Base-by-base conservation (phyloP, 1,140 invertebrate genomes). In the Bombus cullumanus region DNA sequence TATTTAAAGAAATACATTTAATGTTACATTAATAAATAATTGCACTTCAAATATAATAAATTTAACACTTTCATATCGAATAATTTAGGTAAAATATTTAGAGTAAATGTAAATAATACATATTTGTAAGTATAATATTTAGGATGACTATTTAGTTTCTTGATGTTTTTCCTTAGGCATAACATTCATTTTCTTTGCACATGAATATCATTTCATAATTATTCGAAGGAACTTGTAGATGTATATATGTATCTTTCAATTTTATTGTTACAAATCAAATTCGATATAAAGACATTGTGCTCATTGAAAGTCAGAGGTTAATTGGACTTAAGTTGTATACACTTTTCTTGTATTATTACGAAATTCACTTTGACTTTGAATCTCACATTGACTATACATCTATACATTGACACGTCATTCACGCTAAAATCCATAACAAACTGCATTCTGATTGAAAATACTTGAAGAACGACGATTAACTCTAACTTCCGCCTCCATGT, bases 401-500 rank as follows among this genome's bases (percentile, higher is more conserved):
- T 87, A 90, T 84, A 77, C 82, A 72, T 86, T 66, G 76, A 85
- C 85, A 90, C 83, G 86, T 92, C 89, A 89, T 92, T 90, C 82
- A 72, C 85, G 53, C 64, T 47, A 59, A 83, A 77, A 90, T 77
- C 71, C 85, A 86, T 83, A 87, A 90, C 41, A 85, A 89, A 88
- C 39, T 66, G 68, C 18, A 74, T 73, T 66, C 31, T 72, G n/a
- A 83, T 85, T 74, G 69, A 79, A 82, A 86, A 79, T 86, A 79
- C 18, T 88, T 71, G 57, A 85, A 47, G 47, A 53, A 79, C 34
- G 80, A 37, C 39, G 64, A 62, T 37, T 53, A 64, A 92, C 90
- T 90, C 90, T 91, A 79, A 93, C 92, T 83, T 93, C 92, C 22
- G 92, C 92, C 88, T 93, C 92, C 92, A 93, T 93, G 77, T 75